Conservation (phyloP, 2,888 invertebrate species). For the Nomada lathburiana region DNA sequence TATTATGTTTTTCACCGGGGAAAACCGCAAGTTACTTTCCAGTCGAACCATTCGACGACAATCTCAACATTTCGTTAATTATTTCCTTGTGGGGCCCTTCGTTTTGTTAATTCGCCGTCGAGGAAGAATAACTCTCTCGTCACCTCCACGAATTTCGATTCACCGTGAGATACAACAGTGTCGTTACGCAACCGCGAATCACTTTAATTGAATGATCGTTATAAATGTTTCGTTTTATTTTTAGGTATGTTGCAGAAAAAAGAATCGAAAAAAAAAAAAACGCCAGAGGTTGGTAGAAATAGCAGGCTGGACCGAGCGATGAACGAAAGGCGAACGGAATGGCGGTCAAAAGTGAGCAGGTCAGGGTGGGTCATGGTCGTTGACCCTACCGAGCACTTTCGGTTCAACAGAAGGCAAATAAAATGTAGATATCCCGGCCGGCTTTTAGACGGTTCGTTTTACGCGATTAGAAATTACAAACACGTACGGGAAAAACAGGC, state of each 20-base stretch:
- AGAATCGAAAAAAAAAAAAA: neutral
- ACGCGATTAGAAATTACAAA: neutral
- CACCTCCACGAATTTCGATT: neutral
- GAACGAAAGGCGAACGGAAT: conserved; percentile 69
- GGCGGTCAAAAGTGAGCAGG: conserved; percentile 57
- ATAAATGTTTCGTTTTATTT: too few relatives aligned
- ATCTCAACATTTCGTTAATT: conserved; percentile 27
- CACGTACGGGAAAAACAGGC: conserved; percentile 2
- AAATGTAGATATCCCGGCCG: too few relatives aligned
- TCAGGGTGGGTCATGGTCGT: conserved; percentile 75
- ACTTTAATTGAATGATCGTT: too few relatives aligned
- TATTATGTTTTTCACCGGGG: neutral
- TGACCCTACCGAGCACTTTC: conserved; percentile 24
- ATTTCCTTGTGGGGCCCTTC: conserved; percentile 28
- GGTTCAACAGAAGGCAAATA: neutral
- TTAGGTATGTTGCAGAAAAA: too few relatives aligned
- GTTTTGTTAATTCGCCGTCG: neutral
- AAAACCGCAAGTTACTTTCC: conserved; percentile 48
- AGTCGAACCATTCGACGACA: neutral
- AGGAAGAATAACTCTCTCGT: neutral
- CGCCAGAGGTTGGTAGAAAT: conserved; percentile 5
- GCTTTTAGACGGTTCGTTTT: neutral
- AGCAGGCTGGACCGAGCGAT: conserved; percentile 78
- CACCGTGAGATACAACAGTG: too few relatives aligned
- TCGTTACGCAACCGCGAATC: too few relatives aligned